These are phyloP conservation scores for Scyliorhinus canicula DNA, from an alignment of 2,797 vertebrate genomes.

Conservation along the genomic window DNA sequence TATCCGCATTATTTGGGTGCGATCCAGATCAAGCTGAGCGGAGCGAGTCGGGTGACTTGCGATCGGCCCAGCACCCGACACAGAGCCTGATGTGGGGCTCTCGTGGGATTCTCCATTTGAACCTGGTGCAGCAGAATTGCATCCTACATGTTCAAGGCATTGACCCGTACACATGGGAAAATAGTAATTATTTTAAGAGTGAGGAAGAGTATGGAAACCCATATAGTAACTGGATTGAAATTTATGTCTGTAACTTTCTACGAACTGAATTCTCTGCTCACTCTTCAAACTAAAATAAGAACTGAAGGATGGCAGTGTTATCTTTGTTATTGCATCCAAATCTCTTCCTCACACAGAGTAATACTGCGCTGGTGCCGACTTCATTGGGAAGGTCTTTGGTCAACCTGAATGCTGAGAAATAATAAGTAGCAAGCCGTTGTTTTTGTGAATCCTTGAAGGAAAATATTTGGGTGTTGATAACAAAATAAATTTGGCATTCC, in stretches of 20 bases:
- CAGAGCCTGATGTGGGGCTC: too few species aligned
- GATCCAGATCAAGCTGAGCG: too few species aligned
- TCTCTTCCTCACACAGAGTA: not conserved
- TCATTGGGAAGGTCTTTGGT: not conserved
- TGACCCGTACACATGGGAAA: too few species aligned
- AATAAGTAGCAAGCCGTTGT: not conserved
- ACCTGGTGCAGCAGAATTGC: too few species aligned
- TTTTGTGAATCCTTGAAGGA: not conserved
- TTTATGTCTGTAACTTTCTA: not conserved
- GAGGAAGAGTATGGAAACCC: not conserved
- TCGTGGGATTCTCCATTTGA: too few species aligned
- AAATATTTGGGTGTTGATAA: not conserved
- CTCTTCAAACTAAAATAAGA: not conserved
- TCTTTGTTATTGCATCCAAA: not conserved
- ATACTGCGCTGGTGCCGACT: not conserved
- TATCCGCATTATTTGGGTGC: too few species aligned
- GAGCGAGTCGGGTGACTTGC: too few species aligned
- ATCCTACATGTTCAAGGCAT: not conserved
- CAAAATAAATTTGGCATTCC: not conserved
- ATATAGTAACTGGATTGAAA: not conserved
- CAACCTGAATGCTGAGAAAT: not conserved
- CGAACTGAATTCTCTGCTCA: not conserved
- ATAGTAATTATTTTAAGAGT: not conserved
- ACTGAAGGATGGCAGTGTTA: not conserved
- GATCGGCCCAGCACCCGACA: too few species aligned